These are phyloP conservation scores for Mareca strepera DNA, from an alignment of 2,797 vertebrate species.

Conservation along the genomic window DNA sequence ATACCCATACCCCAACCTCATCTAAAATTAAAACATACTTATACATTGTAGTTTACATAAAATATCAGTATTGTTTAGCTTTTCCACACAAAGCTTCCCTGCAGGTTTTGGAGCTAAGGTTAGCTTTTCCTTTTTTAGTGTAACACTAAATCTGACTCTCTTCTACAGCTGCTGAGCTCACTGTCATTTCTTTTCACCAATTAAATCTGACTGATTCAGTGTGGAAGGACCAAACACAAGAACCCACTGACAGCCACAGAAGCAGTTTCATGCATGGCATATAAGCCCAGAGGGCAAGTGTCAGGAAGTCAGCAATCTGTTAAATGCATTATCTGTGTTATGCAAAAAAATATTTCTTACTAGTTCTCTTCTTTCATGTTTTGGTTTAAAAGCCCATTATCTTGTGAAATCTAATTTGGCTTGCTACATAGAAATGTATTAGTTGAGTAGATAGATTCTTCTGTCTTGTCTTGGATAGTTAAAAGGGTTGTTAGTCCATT, in stretches of 20 bases:
- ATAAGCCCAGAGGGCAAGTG: slow-evolving; percentile 6
- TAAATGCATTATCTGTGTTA: slow-evolving; percentile 20
- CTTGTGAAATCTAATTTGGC: slow-evolving; percentile 3
- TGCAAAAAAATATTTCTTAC: slow-evolving; percentile 7
- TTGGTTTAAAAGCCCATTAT: slow-evolving; percentile 2
- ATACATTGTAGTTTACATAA: neutral
- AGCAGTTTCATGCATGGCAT: slow-evolving; percentile 32
- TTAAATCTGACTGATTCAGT: slow-evolving; percentile 37
- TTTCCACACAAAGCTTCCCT: neutral
- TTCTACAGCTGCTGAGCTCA: neutral
- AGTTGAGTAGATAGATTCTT: neutral
- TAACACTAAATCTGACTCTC: neutral
- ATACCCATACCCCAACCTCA: neutral
- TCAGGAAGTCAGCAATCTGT: slow-evolving; percentile 25
- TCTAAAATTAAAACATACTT: neutral
- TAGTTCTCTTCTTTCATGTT: neutral
- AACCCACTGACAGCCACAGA: neutral
- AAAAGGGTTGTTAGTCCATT: neutral
- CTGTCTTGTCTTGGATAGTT: neutral
- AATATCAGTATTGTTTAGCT: neutral
- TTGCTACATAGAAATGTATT: neutral
- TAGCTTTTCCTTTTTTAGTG: neutral
- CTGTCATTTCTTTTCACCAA: slow-evolving; percentile 42
- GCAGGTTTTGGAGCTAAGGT: neutral
- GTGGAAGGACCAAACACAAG: slow-evolving; percentile 14